Evolutionary conservation across 2,113 vertebrate species (phyloP).

Genomic region (Gnathochromis pfefferi): DNA sequence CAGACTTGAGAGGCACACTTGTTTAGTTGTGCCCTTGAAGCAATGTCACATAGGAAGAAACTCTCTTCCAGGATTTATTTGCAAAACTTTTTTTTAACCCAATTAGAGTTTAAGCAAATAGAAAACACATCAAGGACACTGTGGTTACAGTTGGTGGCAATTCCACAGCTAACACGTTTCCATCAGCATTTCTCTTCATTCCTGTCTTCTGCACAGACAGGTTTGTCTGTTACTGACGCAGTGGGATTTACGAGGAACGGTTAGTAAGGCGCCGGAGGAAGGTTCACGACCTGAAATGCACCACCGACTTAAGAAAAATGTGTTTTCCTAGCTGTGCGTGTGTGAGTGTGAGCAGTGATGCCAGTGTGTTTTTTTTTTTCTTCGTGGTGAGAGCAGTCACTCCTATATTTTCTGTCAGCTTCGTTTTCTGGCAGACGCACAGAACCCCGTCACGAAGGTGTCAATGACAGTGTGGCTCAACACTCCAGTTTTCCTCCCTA

Average conservation of each 20-base stretch:
- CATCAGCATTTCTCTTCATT: conserved; percentile 12
- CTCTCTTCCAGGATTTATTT: not conserved
- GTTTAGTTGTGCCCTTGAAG: not conserved
- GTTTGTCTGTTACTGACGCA: conserved; percentile 17
- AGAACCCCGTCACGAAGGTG: conserved; percentile 19
- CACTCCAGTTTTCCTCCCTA: conserved; percentile 1
- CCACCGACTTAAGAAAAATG: conserved; percentile 13
- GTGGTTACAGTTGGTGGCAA: not conserved
- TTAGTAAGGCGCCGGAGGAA: conserved; percentile 9
- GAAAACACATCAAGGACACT: conserved; percentile 4
- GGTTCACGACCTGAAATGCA: conserved; percentile 43
- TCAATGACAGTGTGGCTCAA: conserved; percentile 18
- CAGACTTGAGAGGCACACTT: not conserved
- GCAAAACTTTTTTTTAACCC: not conserved
- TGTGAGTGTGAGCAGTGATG: not conserved
- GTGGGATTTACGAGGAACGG: not conserved
- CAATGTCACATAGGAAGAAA: not conserved
- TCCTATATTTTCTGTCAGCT: conserved; percentile 24
- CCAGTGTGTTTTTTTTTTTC: not conserved
- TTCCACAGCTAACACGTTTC: not conserved
- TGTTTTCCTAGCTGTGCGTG: conserved; percentile 5
- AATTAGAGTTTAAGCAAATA: not conserved
- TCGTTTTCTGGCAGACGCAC: conserved; percentile 12
- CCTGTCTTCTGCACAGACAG: not conserved
- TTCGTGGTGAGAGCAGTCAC: not conserved